Evolutionary conservation across 1,140 invertebrate genomes (phyloP).

Genomic region (Apis cerana): DNA sequence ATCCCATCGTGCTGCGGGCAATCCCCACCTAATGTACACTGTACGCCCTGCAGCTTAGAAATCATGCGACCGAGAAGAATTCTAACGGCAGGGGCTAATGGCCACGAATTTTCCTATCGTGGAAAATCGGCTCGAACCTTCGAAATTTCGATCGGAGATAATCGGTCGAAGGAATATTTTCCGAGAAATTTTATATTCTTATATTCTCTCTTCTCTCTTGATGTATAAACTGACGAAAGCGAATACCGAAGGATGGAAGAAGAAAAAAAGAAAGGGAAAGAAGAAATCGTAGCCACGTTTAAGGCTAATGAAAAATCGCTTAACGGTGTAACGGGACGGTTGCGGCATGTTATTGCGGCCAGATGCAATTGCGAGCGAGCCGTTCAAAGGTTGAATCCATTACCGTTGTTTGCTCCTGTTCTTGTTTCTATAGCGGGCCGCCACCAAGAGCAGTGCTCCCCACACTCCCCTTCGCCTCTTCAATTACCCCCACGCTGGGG

Average conservation of each 20-base stretch:
- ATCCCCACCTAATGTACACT: constrained; percentile 72
- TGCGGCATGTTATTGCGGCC: constrained; percentile 21
- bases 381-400: constrained; percentile 51
- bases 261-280: background rate
- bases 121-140: background rate
- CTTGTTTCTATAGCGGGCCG: constrained; percentile 31
- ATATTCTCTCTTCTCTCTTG: no score
- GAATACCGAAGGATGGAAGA: no score
- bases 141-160: no score
- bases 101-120: constrained; percentile 11
- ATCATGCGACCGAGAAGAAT: constrained; percentile 72
- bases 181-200: no score
- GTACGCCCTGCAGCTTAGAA: constrained; percentile 71
- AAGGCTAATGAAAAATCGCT: constrained; percentile 40
- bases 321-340: background rate
- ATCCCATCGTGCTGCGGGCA: constrained; percentile 69
- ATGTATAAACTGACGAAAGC: no score
- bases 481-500: constrained; percentile 17
- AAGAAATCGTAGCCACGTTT: constrained; percentile 7
- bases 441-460: background rate
- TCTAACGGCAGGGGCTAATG: constrained; percentile 67
- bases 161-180: no score
- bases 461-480: constrained; percentile 24
- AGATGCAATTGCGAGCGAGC: constrained; percentile 34
- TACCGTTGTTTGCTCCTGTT: constrained; percentile 43